phyloP scores from a whole-genome alignment of 2,888 invertebrate genomes.

The Ectemnius cavifrons region DNA sequence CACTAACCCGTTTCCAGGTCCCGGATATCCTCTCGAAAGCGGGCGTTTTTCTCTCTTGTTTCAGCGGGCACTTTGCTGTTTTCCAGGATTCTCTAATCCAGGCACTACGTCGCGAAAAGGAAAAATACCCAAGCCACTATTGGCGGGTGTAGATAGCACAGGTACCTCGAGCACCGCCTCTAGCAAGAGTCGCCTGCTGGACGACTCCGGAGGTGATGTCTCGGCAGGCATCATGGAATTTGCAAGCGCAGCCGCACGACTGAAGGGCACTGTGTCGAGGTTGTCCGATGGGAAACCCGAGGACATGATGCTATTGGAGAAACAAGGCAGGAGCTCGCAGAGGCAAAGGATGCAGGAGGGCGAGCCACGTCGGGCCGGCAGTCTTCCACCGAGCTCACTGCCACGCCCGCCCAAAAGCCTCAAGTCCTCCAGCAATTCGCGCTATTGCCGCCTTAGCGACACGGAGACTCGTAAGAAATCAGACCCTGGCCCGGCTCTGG shows the following conservation, averaged over 20 bases:
- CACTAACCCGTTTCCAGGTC: slow-evolving; percentile 78
- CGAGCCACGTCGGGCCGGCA: slow-evolving; percentile 77
- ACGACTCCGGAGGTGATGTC: slow-evolving; percentile 70
- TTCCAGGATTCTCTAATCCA: slow-evolving; percentile 90
- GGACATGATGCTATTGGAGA: slow-evolving; percentile 87
- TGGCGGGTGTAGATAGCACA: slow-evolving; percentile 82
- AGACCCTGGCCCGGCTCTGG: slow-evolving; percentile 71
- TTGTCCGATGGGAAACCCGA: slow-evolving; percentile 80
- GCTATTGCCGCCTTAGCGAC: slow-evolving; percentile 75
- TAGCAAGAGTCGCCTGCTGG: slow-evolving; percentile 75
- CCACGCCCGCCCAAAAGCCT: slow-evolving; percentile 84
- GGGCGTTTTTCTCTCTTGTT: slow-evolving; percentile 81
- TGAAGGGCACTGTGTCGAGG: slow-evolving; percentile 69
- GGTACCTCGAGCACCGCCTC: slow-evolving; percentile 75
- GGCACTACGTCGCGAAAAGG: slow-evolving; percentile 87
- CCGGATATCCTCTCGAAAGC: slow-evolving; percentile 78
- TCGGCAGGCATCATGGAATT: slow-evolving; percentile 76
- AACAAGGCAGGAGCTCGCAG: slow-evolving; percentile 88
- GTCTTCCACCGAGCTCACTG: slow-evolving; percentile 86
- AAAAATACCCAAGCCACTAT: slow-evolving; percentile 87
- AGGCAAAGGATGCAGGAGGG: slow-evolving; percentile 84
- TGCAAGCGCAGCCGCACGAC: slow-evolving; percentile 66
- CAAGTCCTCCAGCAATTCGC: slow-evolving; percentile 69
- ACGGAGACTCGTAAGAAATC: slow-evolving; percentile 74
- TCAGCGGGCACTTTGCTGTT: slow-evolving; percentile 92